Base-by-base conservation (phyloP, 2,797 vertebrate genomes). In the Manis javanica region DNA sequence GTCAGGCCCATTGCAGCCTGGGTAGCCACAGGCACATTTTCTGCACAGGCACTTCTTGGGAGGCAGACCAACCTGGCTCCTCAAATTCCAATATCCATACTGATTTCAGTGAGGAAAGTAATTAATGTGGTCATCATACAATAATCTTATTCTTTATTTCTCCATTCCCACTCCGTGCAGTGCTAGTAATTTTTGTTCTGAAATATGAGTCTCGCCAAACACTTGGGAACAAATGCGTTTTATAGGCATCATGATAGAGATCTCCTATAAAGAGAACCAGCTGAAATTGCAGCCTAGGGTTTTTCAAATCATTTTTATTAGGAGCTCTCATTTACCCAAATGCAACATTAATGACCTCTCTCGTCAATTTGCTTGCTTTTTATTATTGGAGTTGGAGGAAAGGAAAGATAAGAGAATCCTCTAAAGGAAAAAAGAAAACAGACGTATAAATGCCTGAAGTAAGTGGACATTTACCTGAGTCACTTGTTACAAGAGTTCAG, bases 231-330 rank as follows among this genome's bases (percentile, higher is more conserved):
- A 4, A 95, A 61, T 26, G 34, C 10, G 15, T 46, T 61, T 82
- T 72, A 34, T 23, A 29, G 59, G 64, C 85, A 71, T 39, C 15
- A 3, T 37, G 51, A 75, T 34, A 53, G 51, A 84, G 29, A 42
- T 63, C 18, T 55, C 72, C 49, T 24, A 7, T 46, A 68, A 87
- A 78, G 49, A 71, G 51, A 84, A 78, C 3, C 13, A 34, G 31
- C 63, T 57, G 42, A 90, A n/a, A 34, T 12, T n/a, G 21, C 16
- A 77, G 31, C 13, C 34, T 14, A 83, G 55, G 19, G 10, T 61
- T 87, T 72, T 87, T 89, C 49, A 72, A 90, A 53, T 74, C 15
- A 46, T 53, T 71, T 78, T 94, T 82, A 72, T 72, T 39, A 68
- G 39, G 2, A 74, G 15, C 66, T 69, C 87, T 77, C n/a, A 83